Conservation (phyloP, 1,140 invertebrate genomes). For the Trichonephila clavipes region DNA sequence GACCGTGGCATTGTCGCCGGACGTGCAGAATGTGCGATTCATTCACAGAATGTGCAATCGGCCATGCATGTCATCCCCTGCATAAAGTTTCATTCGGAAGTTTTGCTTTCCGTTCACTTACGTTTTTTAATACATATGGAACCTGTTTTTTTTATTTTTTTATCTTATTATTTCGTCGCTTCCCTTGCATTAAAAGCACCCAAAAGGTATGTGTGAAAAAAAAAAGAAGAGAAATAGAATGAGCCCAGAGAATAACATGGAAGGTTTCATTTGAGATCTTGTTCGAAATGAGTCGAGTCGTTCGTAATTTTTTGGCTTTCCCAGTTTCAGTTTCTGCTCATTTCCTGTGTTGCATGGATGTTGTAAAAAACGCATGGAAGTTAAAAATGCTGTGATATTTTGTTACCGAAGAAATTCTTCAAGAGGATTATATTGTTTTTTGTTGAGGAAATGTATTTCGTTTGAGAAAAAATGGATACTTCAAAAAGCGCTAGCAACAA, state of each 20-base stretch:
- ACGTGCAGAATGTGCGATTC: neutral
- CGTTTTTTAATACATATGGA: neutral
- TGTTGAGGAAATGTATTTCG: neutral
- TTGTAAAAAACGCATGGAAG: too few species aligned
- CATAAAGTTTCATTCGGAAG: constrained; percentile 2
- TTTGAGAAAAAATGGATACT: neutral
- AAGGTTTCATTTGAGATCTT: neutral
- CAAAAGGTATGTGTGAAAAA: neutral
- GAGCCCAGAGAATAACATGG: neutral
- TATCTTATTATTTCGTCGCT: neutral
- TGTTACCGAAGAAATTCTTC: too few species aligned
- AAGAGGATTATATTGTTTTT: too few species aligned
- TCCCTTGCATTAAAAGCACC: neutral
- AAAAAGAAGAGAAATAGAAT: neutral
- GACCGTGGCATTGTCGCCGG: neutral
- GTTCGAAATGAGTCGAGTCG: neutral
- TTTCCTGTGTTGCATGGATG: neutral
- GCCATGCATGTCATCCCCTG: neutral
- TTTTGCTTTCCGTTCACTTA: neutral
- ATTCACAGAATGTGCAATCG: constrained; percentile 6
- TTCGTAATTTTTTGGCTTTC: neutral
- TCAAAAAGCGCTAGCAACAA: neutral
- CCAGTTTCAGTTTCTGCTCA: neutral
- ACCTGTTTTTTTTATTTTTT: neutral
- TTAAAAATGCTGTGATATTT: too few species aligned